phyloP scores from a whole-genome alignment of 2,888 invertebrate species.

The Dysmachus trigonus region DNA sequence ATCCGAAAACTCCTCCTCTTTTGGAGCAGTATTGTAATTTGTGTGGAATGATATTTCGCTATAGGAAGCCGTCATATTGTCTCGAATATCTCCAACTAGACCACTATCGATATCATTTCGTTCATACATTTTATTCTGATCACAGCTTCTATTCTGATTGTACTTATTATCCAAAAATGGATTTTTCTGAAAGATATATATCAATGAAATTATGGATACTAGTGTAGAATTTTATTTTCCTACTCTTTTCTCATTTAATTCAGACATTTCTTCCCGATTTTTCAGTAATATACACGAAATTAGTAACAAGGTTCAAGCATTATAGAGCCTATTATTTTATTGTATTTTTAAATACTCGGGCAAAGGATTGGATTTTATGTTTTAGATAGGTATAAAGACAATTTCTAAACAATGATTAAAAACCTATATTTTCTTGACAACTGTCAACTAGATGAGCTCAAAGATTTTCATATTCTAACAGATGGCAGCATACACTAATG shows the following conservation, averaged over 20 bases:
- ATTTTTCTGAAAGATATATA: slow-evolving; percentile 9
- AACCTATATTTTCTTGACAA: no score
- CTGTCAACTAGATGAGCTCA: no score
- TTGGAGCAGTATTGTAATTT: slow-evolving; percentile 66
- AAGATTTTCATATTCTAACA: no score
- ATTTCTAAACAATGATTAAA: no score
- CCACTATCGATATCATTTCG: not conserved
- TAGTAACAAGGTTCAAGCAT: no score
- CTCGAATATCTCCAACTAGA: not conserved
- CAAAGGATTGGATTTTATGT: no score
- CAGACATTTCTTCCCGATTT: not conserved
- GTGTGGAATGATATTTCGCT: slow-evolving; percentile 81
- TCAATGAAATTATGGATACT: not conserved
- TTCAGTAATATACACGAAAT: not conserved
- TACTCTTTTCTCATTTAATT: not conserved
- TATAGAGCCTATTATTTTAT: no score
- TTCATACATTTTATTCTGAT: not conserved
- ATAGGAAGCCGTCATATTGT: slow-evolving; percentile 79
- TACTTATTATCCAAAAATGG: slow-evolving; percentile 26
- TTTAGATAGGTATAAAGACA: no score
- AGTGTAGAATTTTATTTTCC: no score
- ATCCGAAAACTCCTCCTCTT: not conserved
- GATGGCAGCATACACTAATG: no score
- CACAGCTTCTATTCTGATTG: not conserved
- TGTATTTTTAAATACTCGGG: no score